phyloP scores from a whole-genome alignment of 2,113 vertebrate species.

The human (Homo sapiens) region GRCh38 chr12:8055001-8055500 shows the following conservation, averaged over 20 bases:
- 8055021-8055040: neutral
- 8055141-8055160: conserved; percentile 4
- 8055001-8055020: neutral
- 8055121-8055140: conserved; percentile 49
- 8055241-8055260: conserved; percentile 54
- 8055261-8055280: conserved; percentile 32
- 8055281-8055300: neutral
- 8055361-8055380: conserved; percentile 61
- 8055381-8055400: conserved; percentile 58
- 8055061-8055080: neutral
- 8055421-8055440: conserved; percentile 77
- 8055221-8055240: conserved; percentile 66
- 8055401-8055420: conserved; percentile 71
- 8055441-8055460: conserved; percentile 84
- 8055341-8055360: conserved; percentile 52
- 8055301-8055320: conserved; percentile 30
- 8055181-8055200: conserved; percentile 36
- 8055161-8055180: conserved; percentile 63
- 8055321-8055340: conserved; percentile 39
- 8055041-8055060: neutral
- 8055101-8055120: neutral
- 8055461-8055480: conserved; percentile 88
- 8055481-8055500: conserved; percentile 89
- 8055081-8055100: neutral
- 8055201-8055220: conserved; percentile 55